phyloP scores from a whole-genome alignment of 2,113 vertebrate species.

The Prietella phreatophila region DNA sequence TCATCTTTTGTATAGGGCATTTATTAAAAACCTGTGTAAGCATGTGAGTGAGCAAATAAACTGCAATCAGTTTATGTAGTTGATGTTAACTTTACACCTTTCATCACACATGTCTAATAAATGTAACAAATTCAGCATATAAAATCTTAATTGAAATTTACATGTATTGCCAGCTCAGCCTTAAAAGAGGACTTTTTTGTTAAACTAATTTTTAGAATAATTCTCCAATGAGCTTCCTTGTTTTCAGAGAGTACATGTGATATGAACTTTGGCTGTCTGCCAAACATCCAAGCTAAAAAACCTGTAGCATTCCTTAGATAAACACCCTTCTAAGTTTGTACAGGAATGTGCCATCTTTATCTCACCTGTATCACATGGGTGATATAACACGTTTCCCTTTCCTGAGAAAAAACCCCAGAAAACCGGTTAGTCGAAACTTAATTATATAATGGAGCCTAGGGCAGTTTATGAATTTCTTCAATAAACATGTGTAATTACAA shows the following conservation, averaged over 20 bases:
- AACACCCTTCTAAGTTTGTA: neutral
- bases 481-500: neutral
- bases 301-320: conserved; percentile 2
- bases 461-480: neutral
- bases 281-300: neutral
- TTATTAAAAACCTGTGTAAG: neutral
- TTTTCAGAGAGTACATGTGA: neutral
- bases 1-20: neutral
- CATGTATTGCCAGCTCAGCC: neutral
- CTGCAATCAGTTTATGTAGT: neutral
- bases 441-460: neutral
- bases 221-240: neutral
- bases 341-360: neutral
- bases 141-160: neutral
- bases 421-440: conserved; percentile 5
- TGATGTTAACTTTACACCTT: neutral
- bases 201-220: too few species aligned
- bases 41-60: neutral
- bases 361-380: neutral
- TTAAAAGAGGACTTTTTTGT: neutral
- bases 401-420: neutral
- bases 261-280: neutral
- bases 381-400: neutral
- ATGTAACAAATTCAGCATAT: neutral
- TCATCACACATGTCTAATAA: neutral